A percentile compares a stretch with the other conserved stretches of the same genome.
Evolutionary conservation across 2,797 vertebrate genomes (phyloP).

Genomic region (Smutsia gigantea): DNA sequence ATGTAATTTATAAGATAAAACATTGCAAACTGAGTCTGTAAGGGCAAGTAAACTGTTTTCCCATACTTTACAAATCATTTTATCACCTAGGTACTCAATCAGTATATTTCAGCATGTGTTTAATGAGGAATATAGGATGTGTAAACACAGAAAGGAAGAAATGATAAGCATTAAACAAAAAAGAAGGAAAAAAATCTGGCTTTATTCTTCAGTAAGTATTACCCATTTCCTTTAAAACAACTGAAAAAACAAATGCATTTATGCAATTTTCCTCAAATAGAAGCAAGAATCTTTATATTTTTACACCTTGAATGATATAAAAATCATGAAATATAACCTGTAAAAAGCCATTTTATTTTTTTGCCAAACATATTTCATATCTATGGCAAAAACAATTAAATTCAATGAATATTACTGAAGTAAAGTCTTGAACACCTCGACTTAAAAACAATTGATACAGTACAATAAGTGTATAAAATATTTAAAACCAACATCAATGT

Average conservation of each 20-base stretch:
- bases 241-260: neutral
- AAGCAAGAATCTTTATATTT: neutral
- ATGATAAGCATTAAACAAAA: neutral
- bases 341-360: neutral
- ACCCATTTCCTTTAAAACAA: neutral
- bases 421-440: neutral
- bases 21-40: neutral
- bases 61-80: neutral
- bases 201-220: neutral
- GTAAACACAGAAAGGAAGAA: neutral
- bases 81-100: neutral
- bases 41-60: neutral
- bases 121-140: neutral
- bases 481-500: neutral
- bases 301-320: neutral
- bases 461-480: neutral
- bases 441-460: neutral
- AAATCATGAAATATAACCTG: neutral
- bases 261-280: neutral
- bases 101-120: neutral
- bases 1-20: neutral
- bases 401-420: neutral
- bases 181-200: neutral
- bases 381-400: neutral
- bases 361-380: neutral